phyloP scores from a whole-genome alignment of 1,140 invertebrate species.

The Phymastichus coffea region DNA sequence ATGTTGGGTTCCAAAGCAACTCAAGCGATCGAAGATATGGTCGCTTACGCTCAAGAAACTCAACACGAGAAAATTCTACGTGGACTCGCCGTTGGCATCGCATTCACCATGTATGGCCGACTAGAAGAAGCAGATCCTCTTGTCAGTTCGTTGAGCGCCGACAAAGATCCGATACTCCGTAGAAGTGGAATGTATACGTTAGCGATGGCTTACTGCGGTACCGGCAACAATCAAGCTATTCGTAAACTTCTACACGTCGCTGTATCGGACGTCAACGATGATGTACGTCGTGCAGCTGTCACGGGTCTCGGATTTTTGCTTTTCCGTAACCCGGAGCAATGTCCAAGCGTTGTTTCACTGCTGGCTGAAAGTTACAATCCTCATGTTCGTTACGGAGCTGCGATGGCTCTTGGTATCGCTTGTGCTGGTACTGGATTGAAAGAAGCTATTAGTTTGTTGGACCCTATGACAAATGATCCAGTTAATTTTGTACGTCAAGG shows the following conservation, averaged over 20 bases:
- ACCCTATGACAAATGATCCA: slow-evolving; percentile 98
- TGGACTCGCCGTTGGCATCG: slow-evolving; percentile 92
- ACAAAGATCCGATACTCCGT: slow-evolving; percentile 84
- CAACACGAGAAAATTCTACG: slow-evolving; percentile 98
- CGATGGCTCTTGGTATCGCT: slow-evolving; percentile 98
- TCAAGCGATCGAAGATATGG: slow-evolving; percentile 92
- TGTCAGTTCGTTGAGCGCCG: slow-evolving; percentile 82
- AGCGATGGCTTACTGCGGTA: slow-evolving; percentile 98
- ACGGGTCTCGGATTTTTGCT: slow-evolving; percentile 96
- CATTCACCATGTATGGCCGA: slow-evolving; percentile 95
- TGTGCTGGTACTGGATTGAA: slow-evolving; percentile 95
- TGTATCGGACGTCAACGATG: slow-evolving; percentile 98
- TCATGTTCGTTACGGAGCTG: slow-evolving; percentile 97
- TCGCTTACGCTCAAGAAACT: slow-evolving; percentile 86
- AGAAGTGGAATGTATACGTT: slow-evolving; percentile 97
- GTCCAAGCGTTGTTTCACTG: slow-evolving; percentile 92
- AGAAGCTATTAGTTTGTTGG: slow-evolving; percentile 94
- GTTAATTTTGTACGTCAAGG: slow-evolving; percentile 99
- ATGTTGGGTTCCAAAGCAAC: slow-evolving; percentile 94
- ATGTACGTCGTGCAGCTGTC: slow-evolving; percentile 95
- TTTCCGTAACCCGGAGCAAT: slow-evolving; percentile 89
- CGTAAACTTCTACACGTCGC: slow-evolving; percentile 93
- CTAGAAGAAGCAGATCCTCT: slow-evolving; percentile 94
- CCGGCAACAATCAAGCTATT: slow-evolving; percentile 95
- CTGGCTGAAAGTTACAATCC: slow-evolving; percentile 99